Conservation (phyloP, 2,113 vertebrate species). For the Atractosteus spatula region DNA sequence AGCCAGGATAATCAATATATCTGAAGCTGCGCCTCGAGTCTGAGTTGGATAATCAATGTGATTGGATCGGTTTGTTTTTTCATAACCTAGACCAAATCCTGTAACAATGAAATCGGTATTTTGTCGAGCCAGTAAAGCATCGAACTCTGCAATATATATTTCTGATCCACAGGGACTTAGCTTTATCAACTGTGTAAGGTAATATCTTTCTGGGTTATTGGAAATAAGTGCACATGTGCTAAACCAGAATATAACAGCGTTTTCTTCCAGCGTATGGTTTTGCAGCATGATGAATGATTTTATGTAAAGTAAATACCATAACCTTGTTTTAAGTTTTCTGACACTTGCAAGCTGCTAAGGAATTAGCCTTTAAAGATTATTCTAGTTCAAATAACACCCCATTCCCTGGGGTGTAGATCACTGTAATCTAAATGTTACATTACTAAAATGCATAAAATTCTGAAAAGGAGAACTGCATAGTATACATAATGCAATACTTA, state of each 20-base stretch:
- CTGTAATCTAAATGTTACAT: not conserved
- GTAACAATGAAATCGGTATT: constrained; percentile 5
- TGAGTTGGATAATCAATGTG: constrained; percentile 31
- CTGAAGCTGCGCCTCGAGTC: constrained; percentile 20
- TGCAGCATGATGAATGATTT: not conserved
- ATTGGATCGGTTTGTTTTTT: constrained; percentile 25
- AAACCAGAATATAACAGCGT: constrained; percentile 8
- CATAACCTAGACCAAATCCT: constrained; percentile 5
- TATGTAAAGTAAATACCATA: not conserved
- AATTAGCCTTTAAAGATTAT: not conserved
- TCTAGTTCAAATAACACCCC: not conserved
- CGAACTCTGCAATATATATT: constrained; percentile 24
- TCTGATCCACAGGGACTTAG: constrained; percentile 23
- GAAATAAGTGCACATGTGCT: constrained; percentile 20
- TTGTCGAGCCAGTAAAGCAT: constrained; percentile 29
- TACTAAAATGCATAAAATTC: no score
- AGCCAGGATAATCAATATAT: constrained; percentile 22
- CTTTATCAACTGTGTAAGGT: constrained; percentile 37
- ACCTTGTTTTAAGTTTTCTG: not conserved
- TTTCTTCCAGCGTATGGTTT: not conserved
- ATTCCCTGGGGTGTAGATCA: not conserved
- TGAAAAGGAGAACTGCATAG: no score
- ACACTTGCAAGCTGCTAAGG: not conserved
- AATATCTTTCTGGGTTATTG: constrained; percentile 33
- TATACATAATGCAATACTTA: no score